These are phyloP conservation scores for Sinelater perroti DNA, from an alignment of 2,888 invertebrate species.

Conservation along the genomic window DNA sequence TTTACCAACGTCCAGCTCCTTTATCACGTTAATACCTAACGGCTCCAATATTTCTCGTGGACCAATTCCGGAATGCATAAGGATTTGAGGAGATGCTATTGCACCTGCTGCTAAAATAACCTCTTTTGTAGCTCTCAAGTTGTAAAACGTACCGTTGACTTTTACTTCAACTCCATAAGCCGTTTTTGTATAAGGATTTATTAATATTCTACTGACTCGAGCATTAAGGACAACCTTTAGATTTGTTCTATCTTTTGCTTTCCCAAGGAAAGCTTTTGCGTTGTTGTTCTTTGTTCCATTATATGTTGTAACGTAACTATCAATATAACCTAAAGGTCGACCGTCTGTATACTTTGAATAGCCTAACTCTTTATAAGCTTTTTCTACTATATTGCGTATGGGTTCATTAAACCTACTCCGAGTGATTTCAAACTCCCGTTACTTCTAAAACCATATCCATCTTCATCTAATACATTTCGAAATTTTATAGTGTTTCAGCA, in stretches of 20 bases:
- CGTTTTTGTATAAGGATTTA: neutral
- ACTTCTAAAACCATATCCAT: neutral
- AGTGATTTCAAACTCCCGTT: neutral
- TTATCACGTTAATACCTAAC: slow-evolving; percentile 53
- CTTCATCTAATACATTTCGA: too few species aligned
- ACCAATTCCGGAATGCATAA: slow-evolving; percentile 68
- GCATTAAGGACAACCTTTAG: neutral
- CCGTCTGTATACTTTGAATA: neutral
- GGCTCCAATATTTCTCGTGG: slow-evolving; percentile 55
- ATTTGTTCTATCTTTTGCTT: neutral
- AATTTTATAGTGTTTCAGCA: neutral
- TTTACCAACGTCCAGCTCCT: slow-evolving; percentile 60
- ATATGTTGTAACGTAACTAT: neutral
- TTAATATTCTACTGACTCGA: neutral
- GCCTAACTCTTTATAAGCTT: neutral
- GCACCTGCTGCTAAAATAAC: slow-evolving; percentile 68
- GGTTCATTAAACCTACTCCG: neutral
- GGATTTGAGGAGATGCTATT: slow-evolving; percentile 69
- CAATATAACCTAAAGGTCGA: neutral
- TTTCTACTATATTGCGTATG: neutral
- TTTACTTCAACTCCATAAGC: slow-evolving; percentile 56
- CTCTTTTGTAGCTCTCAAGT: slow-evolving; percentile 60
- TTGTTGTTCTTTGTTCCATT: neutral
- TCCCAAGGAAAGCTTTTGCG: neutral
- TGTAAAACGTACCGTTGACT: slow-evolving; percentile 40